phyloP scores from a whole-genome alignment of 2,113 vertebrate species.

The Pelvicachromis taeniatus region DNA sequence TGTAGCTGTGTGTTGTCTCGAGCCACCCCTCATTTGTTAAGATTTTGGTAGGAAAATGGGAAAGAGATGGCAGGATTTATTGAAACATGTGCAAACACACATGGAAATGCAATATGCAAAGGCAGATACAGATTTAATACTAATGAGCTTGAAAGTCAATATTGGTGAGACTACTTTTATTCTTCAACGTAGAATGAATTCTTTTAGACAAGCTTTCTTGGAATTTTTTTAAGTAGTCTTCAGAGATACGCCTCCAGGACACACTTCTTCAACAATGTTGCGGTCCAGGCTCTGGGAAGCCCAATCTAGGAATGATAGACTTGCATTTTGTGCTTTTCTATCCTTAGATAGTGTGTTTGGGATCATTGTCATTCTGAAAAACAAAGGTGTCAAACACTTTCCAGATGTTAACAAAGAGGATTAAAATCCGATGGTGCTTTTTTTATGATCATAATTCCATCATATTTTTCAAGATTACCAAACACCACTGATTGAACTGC shows the following conservation, averaged over 20 bases:
- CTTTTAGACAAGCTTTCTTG: neutral
- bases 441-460: neutral
- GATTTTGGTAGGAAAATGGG: neutral
- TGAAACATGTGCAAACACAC: neutral
- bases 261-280: neutral
- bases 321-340: neutral
- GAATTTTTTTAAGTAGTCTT: neutral
- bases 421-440: neutral
- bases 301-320: accelerated
- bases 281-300: neutral
- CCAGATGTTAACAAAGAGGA: neutral
- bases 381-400: neutral
- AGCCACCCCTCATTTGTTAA: neutral
- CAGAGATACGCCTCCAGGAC: neutral
- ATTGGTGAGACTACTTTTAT: neutral
- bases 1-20: neutral
- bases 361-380: neutral
- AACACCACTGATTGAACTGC: neutral
- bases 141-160: neutral
- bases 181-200: neutral
- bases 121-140: no score
- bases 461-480: neutral
- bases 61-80: accelerated
- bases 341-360: neutral
- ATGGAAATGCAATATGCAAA: accelerated